Conservation (phyloP, 2,888 invertebrate species). For the Tachina lurida region DNA sequence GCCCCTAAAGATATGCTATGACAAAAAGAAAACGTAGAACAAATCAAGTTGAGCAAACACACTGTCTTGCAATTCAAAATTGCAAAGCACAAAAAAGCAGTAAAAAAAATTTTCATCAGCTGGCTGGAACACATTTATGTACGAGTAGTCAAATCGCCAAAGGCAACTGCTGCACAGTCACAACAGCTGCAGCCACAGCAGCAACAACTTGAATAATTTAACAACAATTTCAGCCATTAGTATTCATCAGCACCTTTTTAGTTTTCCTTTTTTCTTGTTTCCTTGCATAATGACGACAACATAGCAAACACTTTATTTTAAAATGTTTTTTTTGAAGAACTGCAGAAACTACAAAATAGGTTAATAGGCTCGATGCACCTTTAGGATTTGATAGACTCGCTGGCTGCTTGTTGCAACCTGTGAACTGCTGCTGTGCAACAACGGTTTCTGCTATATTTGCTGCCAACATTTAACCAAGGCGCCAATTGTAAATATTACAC, state of each 20-base stretch:
- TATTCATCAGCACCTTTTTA: slow-evolving; percentile 60
- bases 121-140: slow-evolving; percentile 12
- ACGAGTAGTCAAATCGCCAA: slow-evolving; percentile 26
- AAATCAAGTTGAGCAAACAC: slow-evolving; percentile 46
- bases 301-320: slow-evolving; percentile 37
- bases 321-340: slow-evolving; percentile 4
- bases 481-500: slow-evolving; percentile 67
- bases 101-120: slow-evolving; percentile 18
- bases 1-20: slow-evolving; percentile 35
- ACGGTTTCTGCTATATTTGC: slow-evolving; percentile 11
- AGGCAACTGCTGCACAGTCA: slow-evolving; percentile 14
- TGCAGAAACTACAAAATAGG: background rate
- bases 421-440: slow-evolving; percentile 11
- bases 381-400: background rate
- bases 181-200: slow-evolving; percentile 53
- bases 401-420: slow-evolving; percentile 6
- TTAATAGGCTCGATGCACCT: slow-evolving; percentile 12
- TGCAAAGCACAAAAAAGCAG: slow-evolving; percentile 1
- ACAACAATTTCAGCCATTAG: slow-evolving; percentile 48
- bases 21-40: background rate
- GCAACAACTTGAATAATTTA: slow-evolving; percentile 43
- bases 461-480: slow-evolving; percentile 59
- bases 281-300: slow-evolving; percentile 5
- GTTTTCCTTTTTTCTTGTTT: slow-evolving; percentile 6
- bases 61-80: slow-evolving; percentile 50